A percentile compares a stretch with the other conserved stretches of the same genome.
These are phyloP conservation scores for Rynchops niger DNA, from an alignment of 2,113 vertebrate genomes.

Conservation along the genomic window DNA sequence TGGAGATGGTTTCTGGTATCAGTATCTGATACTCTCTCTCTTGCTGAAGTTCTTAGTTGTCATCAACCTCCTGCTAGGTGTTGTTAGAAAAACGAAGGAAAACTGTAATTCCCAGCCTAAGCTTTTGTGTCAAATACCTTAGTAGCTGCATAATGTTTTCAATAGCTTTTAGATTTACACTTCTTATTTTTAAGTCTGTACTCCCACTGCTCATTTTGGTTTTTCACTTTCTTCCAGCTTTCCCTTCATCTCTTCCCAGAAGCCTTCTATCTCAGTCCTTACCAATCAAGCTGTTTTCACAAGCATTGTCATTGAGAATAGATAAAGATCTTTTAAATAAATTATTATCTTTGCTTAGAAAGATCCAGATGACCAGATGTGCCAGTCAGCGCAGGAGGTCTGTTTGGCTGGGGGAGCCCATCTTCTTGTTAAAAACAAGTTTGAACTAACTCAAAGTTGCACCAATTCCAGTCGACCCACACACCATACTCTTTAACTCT, in stretches of 20 bases:
- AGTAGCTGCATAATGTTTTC: not conserved
- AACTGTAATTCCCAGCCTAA: not conserved
- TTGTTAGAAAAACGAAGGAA: conserved; percentile 23
- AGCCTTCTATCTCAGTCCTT: not conserved
- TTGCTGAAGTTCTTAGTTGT: conserved; percentile 24
- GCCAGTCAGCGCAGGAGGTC: not conserved
- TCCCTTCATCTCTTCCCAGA: not conserved
- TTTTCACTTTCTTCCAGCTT: conserved; percentile 1
- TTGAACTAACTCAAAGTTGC: not conserved
- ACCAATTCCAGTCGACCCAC: not conserved
- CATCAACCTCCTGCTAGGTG: conserved; percentile 6
- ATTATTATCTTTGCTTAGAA: not conserved
- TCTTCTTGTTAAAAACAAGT: not conserved
- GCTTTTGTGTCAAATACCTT: not conserved
- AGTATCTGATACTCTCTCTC: not conserved
- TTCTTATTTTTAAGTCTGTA: conserved; percentile 13
- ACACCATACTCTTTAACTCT: not conserved
- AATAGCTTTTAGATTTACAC: not conserved
- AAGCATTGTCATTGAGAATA: conserved; percentile 22
- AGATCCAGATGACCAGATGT: not conserved
- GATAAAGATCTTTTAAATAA: conserved; percentile 34
- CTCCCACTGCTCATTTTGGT: not conserved
- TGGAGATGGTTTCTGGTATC: not conserved
- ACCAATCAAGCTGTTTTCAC: not conserved
- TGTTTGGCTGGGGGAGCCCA: not conserved